Conservation (phyloP, 2,888 invertebrate genomes). For the Stictocephala bisonia region DNA sequence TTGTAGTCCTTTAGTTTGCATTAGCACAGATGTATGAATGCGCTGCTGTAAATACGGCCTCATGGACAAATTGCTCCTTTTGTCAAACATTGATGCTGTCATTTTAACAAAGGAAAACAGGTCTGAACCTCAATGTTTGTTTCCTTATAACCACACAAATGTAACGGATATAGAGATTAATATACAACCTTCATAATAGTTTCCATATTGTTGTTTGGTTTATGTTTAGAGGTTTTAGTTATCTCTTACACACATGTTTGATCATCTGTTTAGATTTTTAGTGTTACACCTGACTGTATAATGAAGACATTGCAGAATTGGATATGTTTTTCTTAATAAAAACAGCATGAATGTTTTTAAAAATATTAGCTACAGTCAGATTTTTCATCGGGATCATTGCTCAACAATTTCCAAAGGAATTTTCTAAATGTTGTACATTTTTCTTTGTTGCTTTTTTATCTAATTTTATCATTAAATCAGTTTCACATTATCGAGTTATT, state of each 20-base stretch:
- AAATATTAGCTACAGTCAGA: constrained; percentile 35
- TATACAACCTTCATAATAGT: not conserved
- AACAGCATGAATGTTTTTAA: constrained; percentile 38
- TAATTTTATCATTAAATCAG: constrained; percentile 23
- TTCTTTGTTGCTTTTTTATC: constrained; percentile 37
- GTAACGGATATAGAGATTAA: no score
- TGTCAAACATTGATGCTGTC: constrained; percentile 33
- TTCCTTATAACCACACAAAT: not conserved
- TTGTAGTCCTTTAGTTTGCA: constrained; percentile 35
- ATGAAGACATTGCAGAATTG: constrained; percentile 14
- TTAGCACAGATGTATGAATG: constrained; percentile 42
- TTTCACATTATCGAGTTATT: constrained; percentile 34
- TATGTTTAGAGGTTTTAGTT: constrained; percentile 20
- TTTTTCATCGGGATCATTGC: constrained; percentile 42
- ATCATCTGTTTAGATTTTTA: not conserved
- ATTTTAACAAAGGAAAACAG: constrained; percentile 35
- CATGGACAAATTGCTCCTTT: constrained; percentile 32
- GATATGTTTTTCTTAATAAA: constrained; percentile 32
- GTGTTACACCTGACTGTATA: constrained; percentile 1
- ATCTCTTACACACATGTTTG: constrained; percentile 7
- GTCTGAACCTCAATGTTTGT: constrained; percentile 35
- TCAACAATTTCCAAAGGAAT: constrained; percentile 41
- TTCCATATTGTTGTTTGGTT: constrained; percentile 20
- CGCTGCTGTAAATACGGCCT: constrained; percentile 35
- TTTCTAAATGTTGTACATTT: constrained; percentile 45